A percentile compares a stretch with the other conserved stretches of the same genome.
These are phyloP conservation scores for Latrodectus hesperus DNA, from an alignment of 2,888 invertebrate species.

Conservation along the genomic window DNA sequence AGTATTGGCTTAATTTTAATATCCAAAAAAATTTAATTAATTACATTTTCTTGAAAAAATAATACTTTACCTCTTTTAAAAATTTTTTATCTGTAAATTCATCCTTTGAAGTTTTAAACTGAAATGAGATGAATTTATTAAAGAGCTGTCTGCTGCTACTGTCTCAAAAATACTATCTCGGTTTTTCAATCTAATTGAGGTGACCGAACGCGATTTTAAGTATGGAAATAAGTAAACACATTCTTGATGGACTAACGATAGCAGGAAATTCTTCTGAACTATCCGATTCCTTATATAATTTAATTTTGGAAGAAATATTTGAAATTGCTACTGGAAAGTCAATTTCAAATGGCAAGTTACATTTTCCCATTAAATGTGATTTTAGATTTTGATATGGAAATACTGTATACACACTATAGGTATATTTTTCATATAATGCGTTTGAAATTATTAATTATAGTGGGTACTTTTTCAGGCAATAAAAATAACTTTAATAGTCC, in stretches of 20 bases:
- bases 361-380: too few relatives aligned
- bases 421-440: neutral
- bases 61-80: too few relatives aligned
- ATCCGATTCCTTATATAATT: slow-evolving; percentile 31
- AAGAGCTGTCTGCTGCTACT: neutral
- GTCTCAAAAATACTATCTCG: neutral
- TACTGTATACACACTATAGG: neutral
- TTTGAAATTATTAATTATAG: neutral
- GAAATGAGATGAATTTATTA: neutral
- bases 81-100: neutral
- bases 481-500: neutral
- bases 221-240: slow-evolving; percentile 52
- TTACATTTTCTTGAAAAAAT: too few relatives aligned
- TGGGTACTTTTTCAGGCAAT: neutral
- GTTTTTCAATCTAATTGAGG: neutral
- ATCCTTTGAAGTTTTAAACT: neutral
- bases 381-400: neutral
- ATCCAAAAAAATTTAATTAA: too few relatives aligned
- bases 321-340: slow-evolving; percentile 3
- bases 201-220: neutral
- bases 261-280: slow-evolving; percentile 28
- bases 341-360: slow-evolving; percentile 15
- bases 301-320: slow-evolving; percentile 31
- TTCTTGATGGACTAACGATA: slow-evolving; percentile 25
- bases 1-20: too few relatives aligned